Base-by-base conservation (phyloP, 2,113 vertebrate species). In the Crotalus horridus region DNA sequence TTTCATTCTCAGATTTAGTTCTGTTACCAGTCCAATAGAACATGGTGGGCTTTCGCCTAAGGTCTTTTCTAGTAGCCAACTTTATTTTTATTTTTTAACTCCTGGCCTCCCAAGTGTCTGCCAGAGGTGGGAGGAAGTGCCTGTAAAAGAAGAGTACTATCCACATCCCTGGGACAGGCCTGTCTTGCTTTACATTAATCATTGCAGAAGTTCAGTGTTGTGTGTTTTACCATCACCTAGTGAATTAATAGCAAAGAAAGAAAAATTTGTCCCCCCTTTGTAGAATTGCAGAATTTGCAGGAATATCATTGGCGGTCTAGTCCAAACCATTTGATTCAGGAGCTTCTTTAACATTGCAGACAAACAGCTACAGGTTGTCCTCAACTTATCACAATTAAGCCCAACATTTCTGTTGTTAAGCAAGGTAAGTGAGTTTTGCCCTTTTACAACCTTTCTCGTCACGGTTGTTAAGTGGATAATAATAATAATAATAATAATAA, bases 1-100 rank as follows among this genome's bases (percentile, higher is more conserved):
- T 1, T 33, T 91, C 33, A 46, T 93, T 91, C 87, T 94, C 91
- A 94, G 8, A 93, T 89, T 95, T 46, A 9, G 9, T 69, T 58
- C 92, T 12, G 23, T 46, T 87, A 74, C 87, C 29, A 29, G 51
- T 87, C 87, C 74, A 23, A 43, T 17, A 29, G 3, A 3, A 87
- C 23, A 59, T n/a, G 81, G 7, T 51, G 55, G 46, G 48, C 6
- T 81, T 53, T 87, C 21, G 6, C 85, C 29, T 26, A 26, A 26
- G 46, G 26, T 87, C 23, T 87, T 87, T 87, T 87, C 29, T n/a
- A 33, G n/a, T 88, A 23, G n/a, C 17, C n/a, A 33, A 33, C 26
- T 56, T 88, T 54, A 8, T 88, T 13, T 26, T 6, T 43, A 39
- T 39, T 53, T 88, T 53, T 54, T 54, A 39, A 74, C 33, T 81